Evolutionary conservation across 2,113 vertebrate genomes (phyloP).

Genomic region (Phoxinus phoxinus): DNA sequence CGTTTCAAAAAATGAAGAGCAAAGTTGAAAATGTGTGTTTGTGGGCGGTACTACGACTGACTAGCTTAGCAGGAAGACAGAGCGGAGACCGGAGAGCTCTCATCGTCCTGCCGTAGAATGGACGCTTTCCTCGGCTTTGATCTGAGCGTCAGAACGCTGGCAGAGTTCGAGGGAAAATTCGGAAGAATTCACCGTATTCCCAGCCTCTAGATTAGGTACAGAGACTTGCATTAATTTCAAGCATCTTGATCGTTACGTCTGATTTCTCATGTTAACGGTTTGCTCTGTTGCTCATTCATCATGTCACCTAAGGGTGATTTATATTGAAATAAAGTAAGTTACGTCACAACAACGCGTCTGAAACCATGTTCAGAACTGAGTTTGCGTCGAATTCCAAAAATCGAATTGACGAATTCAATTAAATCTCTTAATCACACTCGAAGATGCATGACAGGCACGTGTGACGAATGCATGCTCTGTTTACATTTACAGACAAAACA

Average conservation of each 20-base stretch:
- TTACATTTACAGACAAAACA: not conserved
- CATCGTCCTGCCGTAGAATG: not conserved
- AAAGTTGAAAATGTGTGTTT: not conserved
- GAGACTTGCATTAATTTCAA: not conserved
- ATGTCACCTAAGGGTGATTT: not conserved
- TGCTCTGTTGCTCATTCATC: not conserved
- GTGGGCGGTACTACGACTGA: slow-evolving; percentile 7
- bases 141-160: not conserved
- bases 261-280: not conserved
- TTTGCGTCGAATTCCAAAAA: not conserved
- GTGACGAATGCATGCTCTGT: not conserved
- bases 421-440: not conserved
- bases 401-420: not conserved
- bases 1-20: not conserved
- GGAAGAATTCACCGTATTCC: not conserved
- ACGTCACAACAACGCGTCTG: too few relatives aligned
- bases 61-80: not conserved
- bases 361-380: too few relatives aligned
- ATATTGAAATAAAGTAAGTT: not conserved
- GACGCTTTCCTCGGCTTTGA: slow-evolving; percentile 8
- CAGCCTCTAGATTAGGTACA: slow-evolving; percentile 22
- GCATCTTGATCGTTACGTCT: not conserved
- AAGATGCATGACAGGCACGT: not conserved
- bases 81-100: not conserved
- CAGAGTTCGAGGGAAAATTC: not conserved